Evolutionary conservation across 2,888 invertebrate genomes (phyloP).

Genomic region (Zhuqinia jingwanae): DNA sequence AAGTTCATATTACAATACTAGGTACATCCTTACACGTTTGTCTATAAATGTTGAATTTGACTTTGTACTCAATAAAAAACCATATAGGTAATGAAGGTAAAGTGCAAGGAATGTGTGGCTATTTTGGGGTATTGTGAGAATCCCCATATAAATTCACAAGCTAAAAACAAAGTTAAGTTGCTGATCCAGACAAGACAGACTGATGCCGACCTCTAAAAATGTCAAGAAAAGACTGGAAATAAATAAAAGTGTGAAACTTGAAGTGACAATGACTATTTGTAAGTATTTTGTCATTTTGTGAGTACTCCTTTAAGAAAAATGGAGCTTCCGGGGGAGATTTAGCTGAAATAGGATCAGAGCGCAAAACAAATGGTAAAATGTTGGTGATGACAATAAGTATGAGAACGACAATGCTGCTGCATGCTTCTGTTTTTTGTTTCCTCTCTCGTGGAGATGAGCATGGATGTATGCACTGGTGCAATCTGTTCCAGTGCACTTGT

Average conservation of each 20-base stretch:
- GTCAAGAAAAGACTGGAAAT: conserved; percentile 10
- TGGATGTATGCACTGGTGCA: no score
- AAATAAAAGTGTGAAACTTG: conserved; percentile 45
- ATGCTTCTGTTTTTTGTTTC: not conserved
- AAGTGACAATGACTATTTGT: conserved; percentile 16
- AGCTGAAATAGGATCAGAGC: not conserved
- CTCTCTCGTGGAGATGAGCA: not conserved
- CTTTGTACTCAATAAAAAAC: no score
- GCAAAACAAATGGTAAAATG: not conserved
- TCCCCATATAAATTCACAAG: not conserved
- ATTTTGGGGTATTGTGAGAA: conserved; percentile 8
- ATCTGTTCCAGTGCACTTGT: conserved; percentile 27
- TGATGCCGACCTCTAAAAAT: no score
- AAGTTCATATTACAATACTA: no score
- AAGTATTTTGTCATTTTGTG: no score
- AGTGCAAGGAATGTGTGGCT: not conserved
- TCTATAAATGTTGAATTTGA: no score
- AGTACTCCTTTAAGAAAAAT: not conserved
- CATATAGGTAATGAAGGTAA: no score
- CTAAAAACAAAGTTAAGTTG: not conserved
- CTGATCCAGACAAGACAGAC: not conserved
- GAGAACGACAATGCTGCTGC: not conserved
- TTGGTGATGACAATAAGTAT: no score
- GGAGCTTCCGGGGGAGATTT: not conserved
- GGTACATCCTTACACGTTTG: not conserved